Evolutionary conservation across 2,888 invertebrate species (phyloP).

Genomic region (Flexamia atlantica): DNA sequence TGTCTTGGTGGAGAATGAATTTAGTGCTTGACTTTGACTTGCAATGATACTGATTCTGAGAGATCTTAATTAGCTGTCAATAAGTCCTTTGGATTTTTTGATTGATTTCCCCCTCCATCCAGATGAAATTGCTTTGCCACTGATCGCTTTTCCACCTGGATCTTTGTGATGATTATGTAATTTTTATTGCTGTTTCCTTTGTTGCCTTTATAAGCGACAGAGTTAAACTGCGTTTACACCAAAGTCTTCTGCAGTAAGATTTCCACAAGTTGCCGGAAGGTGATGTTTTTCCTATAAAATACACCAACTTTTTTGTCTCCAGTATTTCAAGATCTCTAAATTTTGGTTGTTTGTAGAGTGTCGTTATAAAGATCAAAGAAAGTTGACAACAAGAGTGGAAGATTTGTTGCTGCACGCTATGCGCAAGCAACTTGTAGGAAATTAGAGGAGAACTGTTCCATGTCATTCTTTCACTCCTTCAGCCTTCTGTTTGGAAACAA

Average conservation of each 20-base stretch:
- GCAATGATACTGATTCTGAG: no score
- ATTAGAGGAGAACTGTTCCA: constrained; percentile 34
- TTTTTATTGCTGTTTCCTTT: no score
- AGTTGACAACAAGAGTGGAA: constrained; percentile 17
- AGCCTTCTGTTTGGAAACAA: background rate
- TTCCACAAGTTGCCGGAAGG: background rate
- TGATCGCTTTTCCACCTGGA: no score
- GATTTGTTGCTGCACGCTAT: constrained; percentile 5
- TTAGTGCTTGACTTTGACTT: no score
- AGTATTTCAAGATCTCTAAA: background rate
- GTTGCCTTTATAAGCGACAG: no score
- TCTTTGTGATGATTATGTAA: no score
- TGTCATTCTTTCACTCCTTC: background rate
- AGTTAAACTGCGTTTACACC: no score
- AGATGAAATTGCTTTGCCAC: no score
- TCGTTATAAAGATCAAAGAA: constrained; percentile 35
- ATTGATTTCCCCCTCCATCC: no score
- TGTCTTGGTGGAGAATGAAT: no score
- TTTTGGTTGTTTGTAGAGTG: background rate
- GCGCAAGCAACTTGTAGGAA: constrained; percentile 47
- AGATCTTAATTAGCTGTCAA: no score
- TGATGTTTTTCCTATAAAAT: constrained; percentile 5
- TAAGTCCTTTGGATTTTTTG: no score
- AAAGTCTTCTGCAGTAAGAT: constrained; percentile 20
- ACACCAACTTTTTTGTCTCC: constrained; percentile 24